Percentiles rank a stretch among this genome's conserved stretches.
phyloP scores from a whole-genome alignment of 2,113 vertebrate species.

The Rhombomys opimus region DNA sequence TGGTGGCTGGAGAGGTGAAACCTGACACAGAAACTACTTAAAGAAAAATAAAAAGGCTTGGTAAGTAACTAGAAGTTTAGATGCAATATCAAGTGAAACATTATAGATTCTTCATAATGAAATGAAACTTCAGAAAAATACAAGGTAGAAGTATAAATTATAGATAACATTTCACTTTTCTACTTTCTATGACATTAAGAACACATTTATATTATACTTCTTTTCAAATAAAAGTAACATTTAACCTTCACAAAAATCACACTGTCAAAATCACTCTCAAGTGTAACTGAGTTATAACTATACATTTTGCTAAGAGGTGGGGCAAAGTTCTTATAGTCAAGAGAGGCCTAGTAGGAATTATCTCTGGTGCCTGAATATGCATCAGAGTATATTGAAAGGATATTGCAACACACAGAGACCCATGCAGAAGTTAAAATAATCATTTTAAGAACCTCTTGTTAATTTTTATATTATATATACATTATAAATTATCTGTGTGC shows the following conservation, averaged over 20 bases:
- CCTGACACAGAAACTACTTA: neutral
- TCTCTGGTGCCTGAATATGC: slow-evolving; percentile 40
- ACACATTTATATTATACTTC: neutral
- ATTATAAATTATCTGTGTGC: neutral
- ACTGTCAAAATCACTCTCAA: neutral
- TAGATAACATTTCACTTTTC: slow-evolving; percentile 50
- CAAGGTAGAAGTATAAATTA: neutral
- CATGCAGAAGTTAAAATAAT: neutral
- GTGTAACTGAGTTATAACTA: slow-evolving; percentile 44
- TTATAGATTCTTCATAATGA: slow-evolving; percentile 25
- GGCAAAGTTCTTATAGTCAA: slow-evolving; percentile 33
- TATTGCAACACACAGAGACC: neutral
- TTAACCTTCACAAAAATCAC: slow-evolving; percentile 28
- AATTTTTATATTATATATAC: slow-evolving; percentile 41
- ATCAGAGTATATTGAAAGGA: neutral
- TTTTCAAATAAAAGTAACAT: slow-evolving; percentile 60
- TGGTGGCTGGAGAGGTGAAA: neutral
- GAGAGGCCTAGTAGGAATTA: slow-evolving; percentile 1
- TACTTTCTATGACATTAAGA: slow-evolving; percentile 30
- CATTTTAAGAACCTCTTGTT: neutral
- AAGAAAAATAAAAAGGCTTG: neutral
- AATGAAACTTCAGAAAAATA: slow-evolving; percentile 28
- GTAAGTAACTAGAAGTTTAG: neutral
- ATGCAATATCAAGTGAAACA: slow-evolving; percentile 8
- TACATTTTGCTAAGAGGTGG: slow-evolving; percentile 44